phyloP scores from a whole-genome alignment of 1,140 invertebrate species.

The Andrena cerasifolii region DNA sequence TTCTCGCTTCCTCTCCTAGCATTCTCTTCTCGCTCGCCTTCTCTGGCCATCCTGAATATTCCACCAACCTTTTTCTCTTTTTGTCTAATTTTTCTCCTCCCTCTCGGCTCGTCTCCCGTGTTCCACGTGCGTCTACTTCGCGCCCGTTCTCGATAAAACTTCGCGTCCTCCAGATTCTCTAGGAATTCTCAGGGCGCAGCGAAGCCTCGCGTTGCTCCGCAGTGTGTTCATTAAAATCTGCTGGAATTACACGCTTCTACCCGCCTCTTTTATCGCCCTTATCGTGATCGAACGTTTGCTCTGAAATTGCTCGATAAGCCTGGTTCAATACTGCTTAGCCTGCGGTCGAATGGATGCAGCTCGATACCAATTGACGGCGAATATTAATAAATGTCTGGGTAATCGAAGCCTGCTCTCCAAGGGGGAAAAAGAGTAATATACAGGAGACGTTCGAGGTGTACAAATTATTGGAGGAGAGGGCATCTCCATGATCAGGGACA shows the following conservation, averaged over 20 bases:
- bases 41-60: neutral
- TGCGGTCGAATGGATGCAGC: neutral
- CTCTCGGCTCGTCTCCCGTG: neutral
- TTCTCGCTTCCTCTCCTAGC: neutral
- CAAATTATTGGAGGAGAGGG: neutral
- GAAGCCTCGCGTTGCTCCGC: neutral
- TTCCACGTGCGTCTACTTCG: neutral
- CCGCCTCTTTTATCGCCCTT: conserved; percentile 24
- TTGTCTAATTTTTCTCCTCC: neutral
- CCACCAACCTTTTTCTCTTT: neutral
- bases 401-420: too few species aligned
- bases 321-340: neutral
- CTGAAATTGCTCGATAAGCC: conserved; percentile 28
- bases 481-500: neutral
- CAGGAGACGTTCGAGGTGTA: too few species aligned
- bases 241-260: conserved; percentile 20
- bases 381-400: neutral
- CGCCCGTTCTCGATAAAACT: neutral
- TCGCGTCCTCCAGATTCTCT: neutral
- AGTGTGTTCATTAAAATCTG: conserved; percentile 29
- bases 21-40: neutral
- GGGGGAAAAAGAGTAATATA: neutral
- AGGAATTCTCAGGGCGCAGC: neutral
- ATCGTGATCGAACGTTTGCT: conserved; percentile 36
- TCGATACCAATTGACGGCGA: neutral